Evolutionary conservation across 2,113 vertebrate species (phyloP).

Genomic region (Galeopterus variegatus): DNA sequence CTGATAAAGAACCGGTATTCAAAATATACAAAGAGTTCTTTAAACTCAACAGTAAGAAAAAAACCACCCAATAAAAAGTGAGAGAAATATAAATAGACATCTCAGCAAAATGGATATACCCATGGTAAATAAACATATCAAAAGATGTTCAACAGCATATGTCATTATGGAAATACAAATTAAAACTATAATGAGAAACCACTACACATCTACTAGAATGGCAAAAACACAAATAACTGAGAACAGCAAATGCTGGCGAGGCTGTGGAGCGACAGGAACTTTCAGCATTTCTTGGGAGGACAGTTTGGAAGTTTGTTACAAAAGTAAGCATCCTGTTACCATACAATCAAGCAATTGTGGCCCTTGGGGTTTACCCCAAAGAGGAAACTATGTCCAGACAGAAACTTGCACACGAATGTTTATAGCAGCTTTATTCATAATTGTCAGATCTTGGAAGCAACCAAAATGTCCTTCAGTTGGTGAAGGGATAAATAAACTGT

Average conservation of each 20-base stretch:
- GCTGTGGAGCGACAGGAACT: neutral
- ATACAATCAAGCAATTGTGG: no score
- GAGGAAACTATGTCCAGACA: neutral
- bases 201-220: neutral
- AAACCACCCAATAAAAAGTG: neutral
- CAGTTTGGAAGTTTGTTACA: neutral
- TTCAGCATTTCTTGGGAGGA: neutral
- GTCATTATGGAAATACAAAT: neutral
- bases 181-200: neutral
- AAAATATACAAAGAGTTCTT: neutral
- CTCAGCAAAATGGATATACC: neutral
- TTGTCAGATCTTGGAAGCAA: neutral
- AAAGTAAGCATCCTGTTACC: neutral
- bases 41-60: neutral
- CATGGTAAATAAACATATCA: neutral
- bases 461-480: neutral
- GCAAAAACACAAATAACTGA: neutral
- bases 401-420: no score
- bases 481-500: neutral
- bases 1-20: neutral
- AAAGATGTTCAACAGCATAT: neutral
- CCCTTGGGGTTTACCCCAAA: neutral
- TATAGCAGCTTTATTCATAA: neutral
- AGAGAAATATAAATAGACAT: neutral
- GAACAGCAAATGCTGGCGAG: neutral